These are phyloP conservation scores for Antechinus flavipes DNA, from an alignment of 2,113 vertebrate genomes.

Conservation along the genomic window DNA sequence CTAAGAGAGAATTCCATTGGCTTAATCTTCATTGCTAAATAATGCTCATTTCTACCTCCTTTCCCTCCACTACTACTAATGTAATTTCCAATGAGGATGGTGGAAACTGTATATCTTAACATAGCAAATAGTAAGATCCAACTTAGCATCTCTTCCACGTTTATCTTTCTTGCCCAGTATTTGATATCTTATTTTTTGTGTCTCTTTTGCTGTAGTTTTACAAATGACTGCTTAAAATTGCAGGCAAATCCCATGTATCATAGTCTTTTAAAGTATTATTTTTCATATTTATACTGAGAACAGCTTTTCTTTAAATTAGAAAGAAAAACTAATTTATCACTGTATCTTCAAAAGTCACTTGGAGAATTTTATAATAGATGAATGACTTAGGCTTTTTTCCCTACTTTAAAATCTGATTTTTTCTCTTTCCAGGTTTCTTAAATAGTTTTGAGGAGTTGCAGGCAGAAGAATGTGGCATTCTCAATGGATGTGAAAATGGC, in stretches of 20 bases:
- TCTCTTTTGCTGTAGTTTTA: background rate
- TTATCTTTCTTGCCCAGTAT: background rate
- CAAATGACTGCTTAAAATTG: background rate
- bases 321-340: background rate
- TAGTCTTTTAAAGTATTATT: background rate
- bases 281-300: background rate
- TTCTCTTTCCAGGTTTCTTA: conserved; percentile 79
- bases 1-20: background rate
- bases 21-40: background rate
- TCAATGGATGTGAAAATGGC: conserved; percentile 97
- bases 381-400: background rate
- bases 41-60: background rate
- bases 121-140: background rate
- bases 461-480: conserved; percentile 96
- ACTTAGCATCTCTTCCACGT: background rate
- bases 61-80: background rate
- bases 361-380: background rate
- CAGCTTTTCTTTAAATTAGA: background rate
- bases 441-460: conserved; percentile 93
- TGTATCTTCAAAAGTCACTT: background rate
- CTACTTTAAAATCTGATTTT: background rate
- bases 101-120: background rate
- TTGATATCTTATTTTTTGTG: background rate
- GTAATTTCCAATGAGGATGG: background rate
- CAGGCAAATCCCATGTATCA: background rate